phyloP scores from a whole-genome alignment of 2,888 invertebrate genomes.

The Campoplex nolae region DNA sequence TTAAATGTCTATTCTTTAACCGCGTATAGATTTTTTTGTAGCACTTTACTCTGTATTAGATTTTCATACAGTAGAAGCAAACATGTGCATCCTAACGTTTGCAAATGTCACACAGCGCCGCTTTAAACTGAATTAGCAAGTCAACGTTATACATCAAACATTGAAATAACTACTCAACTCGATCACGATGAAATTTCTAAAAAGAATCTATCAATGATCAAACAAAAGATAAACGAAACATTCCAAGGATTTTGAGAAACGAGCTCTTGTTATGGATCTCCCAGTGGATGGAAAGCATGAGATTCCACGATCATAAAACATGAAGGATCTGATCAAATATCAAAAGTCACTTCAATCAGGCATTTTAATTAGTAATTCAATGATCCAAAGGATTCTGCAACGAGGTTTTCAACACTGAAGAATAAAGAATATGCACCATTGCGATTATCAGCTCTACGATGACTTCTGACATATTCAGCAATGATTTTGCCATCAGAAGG shows the following conservation, averaged over 20 bases:
- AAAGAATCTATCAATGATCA: not conserved
- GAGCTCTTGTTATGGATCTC: not conserved
- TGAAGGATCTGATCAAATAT: not conserved
- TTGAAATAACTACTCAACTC: not conserved
- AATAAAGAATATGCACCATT: not conserved
- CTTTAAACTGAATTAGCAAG: not conserved
- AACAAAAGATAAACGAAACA: not conserved
- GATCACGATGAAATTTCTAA: not conserved
- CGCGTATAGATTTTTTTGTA: slow-evolving; percentile 40
- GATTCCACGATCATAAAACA: not conserved
- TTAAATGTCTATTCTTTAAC: slow-evolving; percentile 18
- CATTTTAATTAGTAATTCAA: not conserved
- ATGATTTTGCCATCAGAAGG: not conserved
- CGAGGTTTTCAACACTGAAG: not conserved
- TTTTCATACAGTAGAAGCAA: not conserved
- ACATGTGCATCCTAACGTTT: not conserved
- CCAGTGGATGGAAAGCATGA: no score
- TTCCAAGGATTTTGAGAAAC: not conserved
- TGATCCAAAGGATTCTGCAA: no score
- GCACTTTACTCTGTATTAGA: slow-evolving; percentile 6
- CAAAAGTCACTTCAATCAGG: no score
- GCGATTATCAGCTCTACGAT: not conserved
- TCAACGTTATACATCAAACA: not conserved
- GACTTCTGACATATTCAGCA: not conserved
- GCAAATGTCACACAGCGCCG: not conserved